Percentiles rank a stretch among this genome's conserved stretches.
Evolutionary conservation across 2,113 vertebrate species (phyloP).

Genomic region (Herpailurus yagouaroundi): DNA sequence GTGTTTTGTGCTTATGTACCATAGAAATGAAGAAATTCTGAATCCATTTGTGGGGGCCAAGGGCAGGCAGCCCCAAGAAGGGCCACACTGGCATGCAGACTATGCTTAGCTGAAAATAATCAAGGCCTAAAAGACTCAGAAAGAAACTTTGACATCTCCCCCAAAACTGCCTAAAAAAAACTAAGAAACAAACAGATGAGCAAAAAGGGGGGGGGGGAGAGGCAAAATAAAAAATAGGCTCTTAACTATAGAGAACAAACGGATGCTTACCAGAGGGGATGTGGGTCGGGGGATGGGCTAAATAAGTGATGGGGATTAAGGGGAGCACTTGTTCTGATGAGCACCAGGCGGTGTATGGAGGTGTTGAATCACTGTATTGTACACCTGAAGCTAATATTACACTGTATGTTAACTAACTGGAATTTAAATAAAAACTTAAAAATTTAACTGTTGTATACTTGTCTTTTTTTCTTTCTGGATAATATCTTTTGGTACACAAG

Average conservation of each 20-base stretch:
- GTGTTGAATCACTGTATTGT: background rate
- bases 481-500: background rate
- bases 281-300: background rate
- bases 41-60: background rate
- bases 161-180: background rate
- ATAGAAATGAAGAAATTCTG: background rate
- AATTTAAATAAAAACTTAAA: background rate
- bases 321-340: background rate
- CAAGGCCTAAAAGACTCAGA: background rate
- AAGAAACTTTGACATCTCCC: background rate
- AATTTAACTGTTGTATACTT: background rate
- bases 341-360: background rate
- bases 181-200: background rate
- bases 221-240: background rate
- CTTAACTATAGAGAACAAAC: background rate
- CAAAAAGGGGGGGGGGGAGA: rapidly evolving
- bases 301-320: background rate
- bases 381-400: background rate
- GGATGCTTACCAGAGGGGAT: background rate
- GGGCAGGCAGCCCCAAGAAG: background rate
- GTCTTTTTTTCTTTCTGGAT: background rate
- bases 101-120: background rate
- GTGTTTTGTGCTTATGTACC: background rate
- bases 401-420: background rate
- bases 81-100: background rate